These are phyloP conservation scores for Hippocampus barbouri DNA, from an alignment of 2,113 vertebrate genomes.

Conservation along the genomic window DNA sequence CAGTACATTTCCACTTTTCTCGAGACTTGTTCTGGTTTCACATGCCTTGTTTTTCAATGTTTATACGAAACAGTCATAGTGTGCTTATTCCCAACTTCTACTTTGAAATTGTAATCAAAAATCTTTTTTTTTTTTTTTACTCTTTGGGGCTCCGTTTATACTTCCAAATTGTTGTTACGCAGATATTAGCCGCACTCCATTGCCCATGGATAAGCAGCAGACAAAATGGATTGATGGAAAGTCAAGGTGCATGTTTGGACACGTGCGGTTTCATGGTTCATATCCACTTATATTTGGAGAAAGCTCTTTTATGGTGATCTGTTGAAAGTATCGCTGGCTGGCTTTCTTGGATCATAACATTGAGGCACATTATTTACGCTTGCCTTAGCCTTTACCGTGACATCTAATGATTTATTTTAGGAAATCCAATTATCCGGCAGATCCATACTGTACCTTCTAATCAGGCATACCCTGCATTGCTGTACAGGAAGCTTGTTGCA, in stretches of 20 bases:
- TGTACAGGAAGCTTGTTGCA: conserved; percentile 29
- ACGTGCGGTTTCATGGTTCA: background rate
- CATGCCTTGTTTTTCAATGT: background rate
- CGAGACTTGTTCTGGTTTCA: too few relatives aligned
- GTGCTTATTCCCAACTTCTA: background rate
- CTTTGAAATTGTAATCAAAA: background rate
- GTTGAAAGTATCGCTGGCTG: background rate
- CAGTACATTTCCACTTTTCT: too few relatives aligned
- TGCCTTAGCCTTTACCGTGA: background rate
- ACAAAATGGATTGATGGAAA: background rate
- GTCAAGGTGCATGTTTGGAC: background rate
- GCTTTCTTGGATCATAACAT: background rate
- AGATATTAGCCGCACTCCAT: background rate
- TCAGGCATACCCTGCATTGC: conserved; percentile 15
- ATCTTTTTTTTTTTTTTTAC: background rate
- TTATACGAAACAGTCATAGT: background rate
- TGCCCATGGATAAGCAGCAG: background rate
- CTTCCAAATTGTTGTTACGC: background rate
- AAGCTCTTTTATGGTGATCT: background rate
- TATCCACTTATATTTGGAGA: background rate
- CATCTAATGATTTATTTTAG: background rate
- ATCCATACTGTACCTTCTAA: conserved; percentile 7
- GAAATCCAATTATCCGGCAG: background rate
- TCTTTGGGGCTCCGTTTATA: background rate
- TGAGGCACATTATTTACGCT: background rate